Evolutionary conservation across 1,140 invertebrate genomes (phyloP).

Genomic region (Neodiprion virginianus): DNA sequence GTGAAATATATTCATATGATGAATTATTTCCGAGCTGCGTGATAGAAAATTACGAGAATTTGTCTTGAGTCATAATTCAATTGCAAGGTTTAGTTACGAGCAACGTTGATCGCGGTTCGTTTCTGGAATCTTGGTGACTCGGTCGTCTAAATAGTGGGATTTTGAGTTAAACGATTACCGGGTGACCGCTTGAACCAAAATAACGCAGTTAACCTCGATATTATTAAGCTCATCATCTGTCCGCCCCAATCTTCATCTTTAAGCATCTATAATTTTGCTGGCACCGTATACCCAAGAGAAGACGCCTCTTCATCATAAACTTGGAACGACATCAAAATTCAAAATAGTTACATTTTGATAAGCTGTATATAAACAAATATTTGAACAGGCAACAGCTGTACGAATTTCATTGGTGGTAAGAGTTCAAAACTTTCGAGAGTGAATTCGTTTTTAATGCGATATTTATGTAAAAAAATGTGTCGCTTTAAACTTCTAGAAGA

Average conservation of each 20-base stretch:
- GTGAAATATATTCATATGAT: no score
- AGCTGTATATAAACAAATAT: conserved; percentile 18
- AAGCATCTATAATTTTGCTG: conserved; percentile 8
- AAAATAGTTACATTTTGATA: conserved; percentile 14
- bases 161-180: not conserved
- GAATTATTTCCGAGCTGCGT: no score
- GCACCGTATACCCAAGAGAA: conserved; percentile 1
- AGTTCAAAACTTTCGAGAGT: no score
- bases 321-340: conserved; percentile 21
- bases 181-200: not conserved
- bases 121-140: conserved; percentile 11
- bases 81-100: no score
- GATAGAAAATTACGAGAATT: no score
- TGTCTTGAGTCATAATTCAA: no score
- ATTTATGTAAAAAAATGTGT: not conserved
- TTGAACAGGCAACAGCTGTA: not conserved
- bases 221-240: not conserved
- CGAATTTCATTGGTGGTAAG: not conserved
- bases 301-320: conserved; percentile 11
- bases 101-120: not conserved
- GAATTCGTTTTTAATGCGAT: not conserved
- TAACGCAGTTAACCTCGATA: not conserved
- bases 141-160: not conserved
- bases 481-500: not conserved
- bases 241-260: not conserved